phyloP scores from a whole-genome alignment of 2,113 vertebrate genomes.

The Calyptomena viridis region DNA sequence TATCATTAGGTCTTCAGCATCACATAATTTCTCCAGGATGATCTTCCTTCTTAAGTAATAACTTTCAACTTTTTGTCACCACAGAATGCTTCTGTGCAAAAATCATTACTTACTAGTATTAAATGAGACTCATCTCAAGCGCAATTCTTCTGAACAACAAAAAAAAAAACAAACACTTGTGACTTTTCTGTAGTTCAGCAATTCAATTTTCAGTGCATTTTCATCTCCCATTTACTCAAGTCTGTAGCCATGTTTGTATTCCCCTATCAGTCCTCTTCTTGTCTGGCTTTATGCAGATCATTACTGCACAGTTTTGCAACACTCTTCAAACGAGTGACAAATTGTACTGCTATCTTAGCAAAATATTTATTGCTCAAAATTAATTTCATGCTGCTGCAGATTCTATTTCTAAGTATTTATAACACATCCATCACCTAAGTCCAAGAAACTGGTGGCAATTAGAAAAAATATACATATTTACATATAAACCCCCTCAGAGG shows the following conservation, averaged over 20 bases:
- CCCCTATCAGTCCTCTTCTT: not conserved
- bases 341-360: not conserved
- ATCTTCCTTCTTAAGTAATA: not conserved
- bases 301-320: not conserved
- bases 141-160: not conserved
- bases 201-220: not conserved
- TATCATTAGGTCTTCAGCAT: not conserved
- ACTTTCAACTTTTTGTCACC: not conserved
- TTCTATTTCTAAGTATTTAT: constrained; percentile 26
- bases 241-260: not conserved
- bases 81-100: not conserved
- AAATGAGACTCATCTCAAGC: not conserved
- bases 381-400: not conserved
- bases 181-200: not conserved
- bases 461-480: not conserved
- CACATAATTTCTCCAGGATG: not conserved
- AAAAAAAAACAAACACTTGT: not conserved
- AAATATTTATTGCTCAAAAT: constrained; percentile 21
- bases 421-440: not conserved
- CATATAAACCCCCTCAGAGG: not conserved
- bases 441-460: not conserved
- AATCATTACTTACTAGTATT: not conserved
- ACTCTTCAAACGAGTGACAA: not conserved
- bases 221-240: not conserved
- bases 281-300: not conserved